A percentile compares a stretch with the other conserved stretches of the same genome.
Evolutionary conservation across 1,140 invertebrate genomes (phyloP).

Genomic region (Palaemon carinicauda): DNA sequence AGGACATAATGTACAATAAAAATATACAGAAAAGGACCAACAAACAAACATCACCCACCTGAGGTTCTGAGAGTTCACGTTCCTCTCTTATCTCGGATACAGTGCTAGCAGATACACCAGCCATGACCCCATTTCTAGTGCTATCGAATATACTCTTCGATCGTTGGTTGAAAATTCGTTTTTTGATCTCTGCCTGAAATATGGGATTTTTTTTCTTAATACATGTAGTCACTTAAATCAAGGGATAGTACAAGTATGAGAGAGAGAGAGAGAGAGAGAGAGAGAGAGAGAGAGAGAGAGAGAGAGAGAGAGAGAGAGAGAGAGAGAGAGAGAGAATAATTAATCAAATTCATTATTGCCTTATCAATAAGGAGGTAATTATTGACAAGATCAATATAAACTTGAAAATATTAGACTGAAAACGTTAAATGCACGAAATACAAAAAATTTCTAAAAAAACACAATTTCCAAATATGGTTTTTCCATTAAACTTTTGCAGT

Average conservation of each 20-base stretch:
- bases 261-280: neutral
- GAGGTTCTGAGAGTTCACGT: constrained; percentile 23
- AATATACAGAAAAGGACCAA: no score
- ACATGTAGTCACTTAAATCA: neutral
- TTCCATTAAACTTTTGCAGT: no score
- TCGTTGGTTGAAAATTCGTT: neutral
- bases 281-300: constrained; percentile 10
- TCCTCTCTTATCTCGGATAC: constrained; percentile 41
- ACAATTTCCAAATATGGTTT: no score
- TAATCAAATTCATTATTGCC: no score
- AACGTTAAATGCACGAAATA: no score
- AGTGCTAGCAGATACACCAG: constrained; percentile 32
- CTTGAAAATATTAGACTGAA: no score
- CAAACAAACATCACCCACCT: neutral
- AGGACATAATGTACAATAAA: no score
- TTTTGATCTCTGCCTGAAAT: constrained; percentile 20
- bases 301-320: constrained; percentile 5
- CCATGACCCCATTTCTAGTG: neutral
- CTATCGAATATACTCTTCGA: neutral
- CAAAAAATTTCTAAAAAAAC: no score
- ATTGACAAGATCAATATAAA: no score
- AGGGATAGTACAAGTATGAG: neutral
- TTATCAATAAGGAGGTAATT: no score
- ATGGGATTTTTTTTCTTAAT: neutral
- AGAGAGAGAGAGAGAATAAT: no score